Percentiles rank a stretch among this genome's conserved stretches.
Evolutionary conservation across 1,140 invertebrate genomes (phyloP).

Genomic region (Brachionus manjavacas): DNA sequence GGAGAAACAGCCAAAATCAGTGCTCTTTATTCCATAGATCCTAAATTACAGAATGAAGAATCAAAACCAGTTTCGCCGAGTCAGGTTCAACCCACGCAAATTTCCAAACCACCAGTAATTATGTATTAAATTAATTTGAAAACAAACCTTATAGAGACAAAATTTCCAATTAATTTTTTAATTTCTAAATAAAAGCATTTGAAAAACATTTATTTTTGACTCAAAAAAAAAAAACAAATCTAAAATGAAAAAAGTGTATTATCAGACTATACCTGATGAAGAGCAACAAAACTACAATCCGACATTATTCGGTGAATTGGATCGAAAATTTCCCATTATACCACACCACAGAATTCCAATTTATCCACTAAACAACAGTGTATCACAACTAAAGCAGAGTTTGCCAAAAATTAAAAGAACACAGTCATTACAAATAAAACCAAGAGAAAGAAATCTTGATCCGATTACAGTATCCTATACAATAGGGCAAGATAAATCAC

Average conservation of each 20-base stretch:
- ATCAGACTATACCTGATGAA: constrained; percentile 17
- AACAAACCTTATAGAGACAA: neutral
- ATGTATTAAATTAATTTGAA: neutral
- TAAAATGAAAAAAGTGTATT: neutral
- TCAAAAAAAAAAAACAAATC: neutral
- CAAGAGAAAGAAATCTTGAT: neutral
- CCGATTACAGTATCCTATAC: neutral
- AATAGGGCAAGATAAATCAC: neutral
- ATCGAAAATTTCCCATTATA: neutral
- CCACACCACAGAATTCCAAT: neutral
- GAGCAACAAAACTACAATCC: neutral
- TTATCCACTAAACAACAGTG: neutral
- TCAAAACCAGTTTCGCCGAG: neutral
- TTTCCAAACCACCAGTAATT: neutral
- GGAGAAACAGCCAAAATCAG: constrained; percentile 16
- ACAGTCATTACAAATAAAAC: neutral
- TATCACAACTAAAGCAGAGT: neutral
- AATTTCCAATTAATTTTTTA: neutral
- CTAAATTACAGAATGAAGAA: constrained; percentile 1
- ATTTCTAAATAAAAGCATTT: neutral
- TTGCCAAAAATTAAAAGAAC: neutral
- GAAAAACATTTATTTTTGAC: neutral
- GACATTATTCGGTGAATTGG: neutral
- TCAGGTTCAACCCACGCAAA: neutral
- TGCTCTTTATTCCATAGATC: constrained; percentile 30